Base-by-base conservation (phyloP, 2,113 vertebrate species). In the Antigone vipio region DNA sequence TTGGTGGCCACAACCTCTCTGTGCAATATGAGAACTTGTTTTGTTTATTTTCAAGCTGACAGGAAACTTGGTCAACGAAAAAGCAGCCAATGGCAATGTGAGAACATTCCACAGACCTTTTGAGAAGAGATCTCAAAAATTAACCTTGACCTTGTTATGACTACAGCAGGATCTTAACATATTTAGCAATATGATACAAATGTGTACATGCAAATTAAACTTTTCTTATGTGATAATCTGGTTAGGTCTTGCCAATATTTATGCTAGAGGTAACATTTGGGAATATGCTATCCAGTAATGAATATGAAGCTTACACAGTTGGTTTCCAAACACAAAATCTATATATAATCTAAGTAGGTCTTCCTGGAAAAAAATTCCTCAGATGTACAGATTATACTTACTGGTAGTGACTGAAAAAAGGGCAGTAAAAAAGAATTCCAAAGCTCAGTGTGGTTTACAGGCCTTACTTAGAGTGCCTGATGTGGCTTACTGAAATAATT, bases 401-500 rank as follows among this genome's bases (percentile, higher is more conserved):
- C 76, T 88, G 63, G 42, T 71, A 95, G 76, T 87, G 74, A 94
- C 73, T 92, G 53, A 93, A 96, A 93, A 38, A 94, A 87, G 11
- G 49, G n/a, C 90, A 95, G 20, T 84, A 45, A 82, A 95, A 92
- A 82, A 62, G 4, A 67, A 91, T 92, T 93, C 85, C 59, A 69
- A 47, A 81, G 44, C 12, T 18, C 8, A 83, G 5, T 92, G 62
- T 72, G 71, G 50, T 68, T 97, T 94, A 83, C 17, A 76, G 47
- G 20, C 32, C 74, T 77, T 93, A 38, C 44, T 96, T 86, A 53
- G 10, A 64, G 29, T 45, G 45, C 32, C 50, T 88, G 47, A 67
- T 88, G 76, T 71, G 30, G 40, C 35, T 97, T 56, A 32, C 64
- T 96, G 73, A 87, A 96, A 42, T 89, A 94, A 96, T 84, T 62